Conservation (phyloP, 2,888 invertebrate genomes). For the Spatulosminthurus flaviceps region DNA sequence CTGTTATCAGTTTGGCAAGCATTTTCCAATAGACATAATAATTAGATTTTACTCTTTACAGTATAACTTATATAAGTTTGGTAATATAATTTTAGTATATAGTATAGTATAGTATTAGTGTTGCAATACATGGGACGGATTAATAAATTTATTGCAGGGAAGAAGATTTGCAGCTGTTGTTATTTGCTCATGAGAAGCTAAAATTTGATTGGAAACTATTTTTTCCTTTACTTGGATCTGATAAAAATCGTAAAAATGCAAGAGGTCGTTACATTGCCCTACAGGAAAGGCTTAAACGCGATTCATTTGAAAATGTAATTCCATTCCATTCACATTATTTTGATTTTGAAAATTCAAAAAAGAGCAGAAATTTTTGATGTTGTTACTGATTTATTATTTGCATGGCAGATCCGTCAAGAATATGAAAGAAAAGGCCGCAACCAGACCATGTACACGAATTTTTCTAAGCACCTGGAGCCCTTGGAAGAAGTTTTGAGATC, state of each 20-base stretch:
- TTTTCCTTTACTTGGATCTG: background rate
- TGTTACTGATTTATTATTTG: background rate
- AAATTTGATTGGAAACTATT: constrained; percentile 38
- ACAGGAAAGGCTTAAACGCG: background rate
- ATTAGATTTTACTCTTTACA: no score
- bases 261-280: constrained; percentile 23
- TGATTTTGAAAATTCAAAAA: constrained; percentile 11
- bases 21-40: no score
- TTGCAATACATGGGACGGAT: no score
- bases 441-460: background rate
- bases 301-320: constrained; percentile 34
- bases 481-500: background rate
- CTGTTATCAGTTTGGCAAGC: background rate
- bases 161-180: constrained; percentile 34
- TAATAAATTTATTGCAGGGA: constrained; percentile 35
- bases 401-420: constrained; percentile 26
- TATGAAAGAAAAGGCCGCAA: background rate
- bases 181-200: background rate
- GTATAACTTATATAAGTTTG: no score
- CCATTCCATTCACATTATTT: background rate
- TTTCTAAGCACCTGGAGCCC: background rate
- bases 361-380: no score
- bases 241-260: constrained; percentile 38
- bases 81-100: no score
- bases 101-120: no score